Percentiles rank a stretch among this genome's conserved stretches.
Conservation (phyloP, 2,113 vertebrate genomes). For the Eptesicus fuscus region DNA sequence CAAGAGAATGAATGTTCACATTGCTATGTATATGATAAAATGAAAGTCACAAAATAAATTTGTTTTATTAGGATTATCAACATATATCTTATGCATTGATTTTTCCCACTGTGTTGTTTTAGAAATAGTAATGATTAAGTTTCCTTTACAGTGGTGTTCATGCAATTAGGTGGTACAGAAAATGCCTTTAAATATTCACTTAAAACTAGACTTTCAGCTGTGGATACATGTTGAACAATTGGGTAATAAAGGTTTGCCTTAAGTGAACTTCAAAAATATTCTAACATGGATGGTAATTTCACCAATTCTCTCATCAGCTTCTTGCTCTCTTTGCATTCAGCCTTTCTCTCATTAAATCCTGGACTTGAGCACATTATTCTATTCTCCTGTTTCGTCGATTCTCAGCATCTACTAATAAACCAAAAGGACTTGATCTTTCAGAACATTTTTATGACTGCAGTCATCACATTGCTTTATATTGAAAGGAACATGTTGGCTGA, state of each 20-base stretch:
- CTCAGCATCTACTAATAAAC: conserved; percentile 22
- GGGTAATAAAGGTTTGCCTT: background rate
- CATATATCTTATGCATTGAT: background rate
- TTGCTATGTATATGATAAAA: background rate
- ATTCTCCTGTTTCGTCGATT: background rate
- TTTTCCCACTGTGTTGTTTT: conserved; percentile 34
- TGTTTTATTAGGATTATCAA: background rate
- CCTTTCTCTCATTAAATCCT: background rate
- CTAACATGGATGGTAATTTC: background rate
- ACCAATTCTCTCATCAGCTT: background rate
- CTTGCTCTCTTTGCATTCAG: background rate
- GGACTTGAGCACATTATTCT: background rate
- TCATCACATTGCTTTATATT: background rate
- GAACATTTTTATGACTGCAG: background rate
- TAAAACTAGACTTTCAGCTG: background rate
- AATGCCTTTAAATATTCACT: background rate
- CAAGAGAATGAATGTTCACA: background rate
- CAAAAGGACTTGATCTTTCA: background rate
- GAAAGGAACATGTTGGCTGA: conserved; percentile 6
- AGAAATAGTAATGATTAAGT: conserved; percentile 28
- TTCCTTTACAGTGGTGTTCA: conserved; percentile 10
- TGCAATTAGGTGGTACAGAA: background rate
- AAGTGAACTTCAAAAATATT: background rate
- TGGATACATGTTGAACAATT: background rate
- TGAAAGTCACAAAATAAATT: background rate